These are phyloP conservation scores for Furcifer pardalis DNA, from an alignment of 2,797 vertebrate genomes.

Conservation along the genomic window DNA sequence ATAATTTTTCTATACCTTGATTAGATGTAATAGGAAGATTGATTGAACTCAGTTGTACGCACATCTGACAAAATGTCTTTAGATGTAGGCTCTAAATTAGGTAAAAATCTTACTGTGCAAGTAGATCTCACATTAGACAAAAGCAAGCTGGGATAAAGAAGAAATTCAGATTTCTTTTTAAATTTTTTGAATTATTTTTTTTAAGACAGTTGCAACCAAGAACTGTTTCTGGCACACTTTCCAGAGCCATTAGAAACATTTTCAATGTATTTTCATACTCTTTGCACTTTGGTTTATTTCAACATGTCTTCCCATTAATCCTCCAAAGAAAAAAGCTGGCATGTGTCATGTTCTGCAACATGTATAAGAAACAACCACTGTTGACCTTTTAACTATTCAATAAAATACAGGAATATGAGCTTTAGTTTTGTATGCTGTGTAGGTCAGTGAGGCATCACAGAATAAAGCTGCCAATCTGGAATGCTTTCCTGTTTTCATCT, in stretches of 20 bases:
- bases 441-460: slow-evolving; percentile 22
- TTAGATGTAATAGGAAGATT: background rate
- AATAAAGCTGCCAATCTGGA: slow-evolving; percentile 13
- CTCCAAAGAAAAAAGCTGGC: slow-evolving; percentile 24
- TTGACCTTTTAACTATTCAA: slow-evolving; percentile 34
- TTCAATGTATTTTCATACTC: slow-evolving; percentile 20
- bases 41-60: background rate
- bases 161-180: background rate
- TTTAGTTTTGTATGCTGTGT: slow-evolving; percentile 15
- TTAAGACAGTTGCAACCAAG: background rate
- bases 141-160: background rate
- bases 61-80: background rate
- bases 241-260: slow-evolving; percentile 10
- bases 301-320: slow-evolving; percentile 30
- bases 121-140: background rate
- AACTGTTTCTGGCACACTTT: background rate
- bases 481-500: background rate
- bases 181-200: background rate
- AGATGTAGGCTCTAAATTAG: background rate
- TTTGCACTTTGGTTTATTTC: slow-evolving; percentile 26
- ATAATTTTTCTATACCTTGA: no score
- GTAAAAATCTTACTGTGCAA: no score
- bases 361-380: slow-evolving; percentile 13
- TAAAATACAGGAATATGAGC: slow-evolving; percentile 20
- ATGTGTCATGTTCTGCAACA: slow-evolving; percentile 27